Evolutionary conservation across 2,797 vertebrate genomes (phyloP), one percentile per base, ranked within the genome.

Genomic region (Onychomys arenicola): DNA sequence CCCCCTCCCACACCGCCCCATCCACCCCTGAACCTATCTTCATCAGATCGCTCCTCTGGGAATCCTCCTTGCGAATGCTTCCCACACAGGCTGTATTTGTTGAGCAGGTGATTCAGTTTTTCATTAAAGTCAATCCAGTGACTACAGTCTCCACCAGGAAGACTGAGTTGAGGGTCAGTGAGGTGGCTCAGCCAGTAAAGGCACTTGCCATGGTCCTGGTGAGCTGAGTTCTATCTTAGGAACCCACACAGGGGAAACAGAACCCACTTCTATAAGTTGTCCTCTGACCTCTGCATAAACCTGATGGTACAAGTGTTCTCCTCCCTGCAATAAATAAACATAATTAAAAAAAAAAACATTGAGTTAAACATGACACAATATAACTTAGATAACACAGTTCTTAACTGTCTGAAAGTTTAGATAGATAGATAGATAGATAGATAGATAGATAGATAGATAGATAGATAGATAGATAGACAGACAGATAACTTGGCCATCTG

Each of bases 351-450:
- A 52, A 37, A 55, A 55, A 27, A 71, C 34, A 32, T 3, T 27
- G 77, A 92, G 67, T 67, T n/a, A 67, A 65, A 19, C 7, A 16
- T 67, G 81, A 78, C 1, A 27, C 21, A 32, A 57, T 27, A n/a
- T 81, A 83, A 91, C n/a, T 83, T 95, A 71, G 16, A 19, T 71
- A 91, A 96, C 34, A 80, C 4, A 73, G 17, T 89, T 80, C 27
- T 93, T 40, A n/a, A 71, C 37, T 85, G 16, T 65, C 40, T 80
- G 6, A 55, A 69, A 92, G 43, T 55, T 55, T 10, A 16, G 4
- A 55, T 55, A 55, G 4, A 49, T 4, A 46, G 5, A 46, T 1
- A 49, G 7, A 49, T 49, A 49, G 46, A 49, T 10, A 49, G 1
- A 49, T 1, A 49, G 6, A 49, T 10, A 49, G n/a, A n/a, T n/a